Percentiles rank a stretch among this genome's conserved stretches.
Conservation (phyloP, 2,113 vertebrate genomes). For the Sinocyclocheilus anophthalmus region DNA sequence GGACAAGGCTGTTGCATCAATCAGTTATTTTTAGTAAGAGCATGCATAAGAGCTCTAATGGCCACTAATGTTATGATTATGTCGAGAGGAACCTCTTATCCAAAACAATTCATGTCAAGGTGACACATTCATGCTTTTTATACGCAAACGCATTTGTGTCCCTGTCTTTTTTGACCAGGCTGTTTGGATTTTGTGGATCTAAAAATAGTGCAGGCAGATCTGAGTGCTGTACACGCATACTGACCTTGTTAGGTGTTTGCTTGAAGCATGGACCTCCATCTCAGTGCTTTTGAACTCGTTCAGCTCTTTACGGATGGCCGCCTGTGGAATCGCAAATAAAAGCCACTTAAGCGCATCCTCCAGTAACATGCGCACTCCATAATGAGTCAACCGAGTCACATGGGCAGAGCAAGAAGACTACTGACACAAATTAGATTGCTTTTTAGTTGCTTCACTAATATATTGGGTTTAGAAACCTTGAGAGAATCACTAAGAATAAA, state of each 20-base stretch:
- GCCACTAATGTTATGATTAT: neutral
- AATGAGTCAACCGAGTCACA: neutral
- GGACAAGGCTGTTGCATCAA: conserved; percentile 18
- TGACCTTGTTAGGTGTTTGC: conserved; percentile 98
- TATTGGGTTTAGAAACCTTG: neutral
- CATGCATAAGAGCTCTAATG: neutral
- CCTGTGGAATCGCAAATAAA: conserved; percentile 72
- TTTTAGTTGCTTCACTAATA: neutral
- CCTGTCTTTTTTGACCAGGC: conserved; percentile 24
- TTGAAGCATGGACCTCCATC: conserved; percentile 98
- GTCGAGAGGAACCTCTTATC: neutral
- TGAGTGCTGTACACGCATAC: conserved; percentile 51
- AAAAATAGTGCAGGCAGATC: conserved; percentile 62
- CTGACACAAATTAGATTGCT: neutral
- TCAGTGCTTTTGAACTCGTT: conserved; percentile 99
- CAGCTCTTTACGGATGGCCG: conserved; percentile 96
- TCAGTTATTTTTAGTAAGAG: neutral
- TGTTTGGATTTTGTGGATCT: conserved; percentile 51
- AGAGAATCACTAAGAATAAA: neutral
- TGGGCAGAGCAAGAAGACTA: neutral
- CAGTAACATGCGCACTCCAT: neutral
- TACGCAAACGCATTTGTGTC: neutral
- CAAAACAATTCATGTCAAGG: neutral
- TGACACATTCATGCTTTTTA: neutral
- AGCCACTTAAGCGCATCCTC: conserved; percentile 48